phyloP scores from a whole-genome alignment of 37 sponge, comb jelly and placozoan genomes.

The Spongia lamella region DNA sequence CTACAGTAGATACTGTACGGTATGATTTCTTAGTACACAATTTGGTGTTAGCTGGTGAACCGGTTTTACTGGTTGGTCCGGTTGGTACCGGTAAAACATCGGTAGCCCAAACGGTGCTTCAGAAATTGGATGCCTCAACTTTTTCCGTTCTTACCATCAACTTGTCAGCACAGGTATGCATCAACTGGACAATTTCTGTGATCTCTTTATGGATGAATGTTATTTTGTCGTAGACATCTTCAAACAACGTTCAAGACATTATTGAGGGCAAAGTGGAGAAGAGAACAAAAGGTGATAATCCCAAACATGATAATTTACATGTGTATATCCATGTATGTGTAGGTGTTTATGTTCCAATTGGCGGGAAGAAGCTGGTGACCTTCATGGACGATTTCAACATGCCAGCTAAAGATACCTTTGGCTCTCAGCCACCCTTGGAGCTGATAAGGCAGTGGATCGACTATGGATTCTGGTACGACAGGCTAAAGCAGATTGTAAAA shows the following conservation, averaged over 20 bases:
- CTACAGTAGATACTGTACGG: conserved; percentile 96
- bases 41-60: conserved; percentile 71
- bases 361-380: conserved; percentile 94
- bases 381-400: conserved; percentile 99
- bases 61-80: conserved; percentile 93
- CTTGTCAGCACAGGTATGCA: conserved; percentile 89
- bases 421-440: conserved; percentile 98
- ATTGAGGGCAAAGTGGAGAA: conserved; percentile 99
- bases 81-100: conserved; percentile 98
- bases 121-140: conserved; percentile 74
- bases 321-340: neutral
- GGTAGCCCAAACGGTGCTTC: conserved; percentile 87
- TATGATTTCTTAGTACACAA: conserved; percentile 92
- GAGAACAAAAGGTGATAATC: conserved; percentile 83
- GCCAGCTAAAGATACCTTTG: conserved; percentile 96
- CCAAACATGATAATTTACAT: neutral
- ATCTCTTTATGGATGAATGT: neutral
- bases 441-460: conserved; percentile 96
- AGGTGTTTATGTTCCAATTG: conserved; percentile 95
- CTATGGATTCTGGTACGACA: conserved; percentile 98
- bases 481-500: conserved; percentile 86
- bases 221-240: conserved; percentile 68
- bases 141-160: conserved; percentile 91
- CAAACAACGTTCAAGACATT: conserved; percentile 98
- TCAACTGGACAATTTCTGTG: neutral